Evolutionary conservation across 2,797 vertebrate species (phyloP), one percentile per base, ranked within the genome.

Genomic region (Percopsis omiscomaycus): DNA sequence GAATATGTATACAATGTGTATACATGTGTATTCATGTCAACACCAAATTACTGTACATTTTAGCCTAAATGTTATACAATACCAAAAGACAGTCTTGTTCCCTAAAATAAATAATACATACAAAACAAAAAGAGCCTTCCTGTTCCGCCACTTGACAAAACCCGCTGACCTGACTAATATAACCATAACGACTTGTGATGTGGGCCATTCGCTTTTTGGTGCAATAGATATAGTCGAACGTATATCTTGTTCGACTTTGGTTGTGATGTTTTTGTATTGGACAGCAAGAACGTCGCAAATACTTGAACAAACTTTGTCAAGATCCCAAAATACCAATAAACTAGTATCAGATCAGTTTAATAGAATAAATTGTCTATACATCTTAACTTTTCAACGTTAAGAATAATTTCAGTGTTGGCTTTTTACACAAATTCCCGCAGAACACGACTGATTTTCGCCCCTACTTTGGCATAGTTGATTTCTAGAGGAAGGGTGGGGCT

Each of bases 401-500:
- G 14, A 55, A 55, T 6, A 14, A 55, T 28, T n/a, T 3, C 2
- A 52, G 28, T 8, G 11, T 11, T 55, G 22, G 13, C 29, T 3
- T 14, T 16, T 29, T 16, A 15, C 5, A 42, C 3, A 32, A 1
- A 12, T 50, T 3, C 50, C 59, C 9, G 16, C 32, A 50, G 1
- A 9, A 44, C 28, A 12, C n/a, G 1, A 22, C 12, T 6, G 66
- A 69, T 10, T 78, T 64, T 50, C 32, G 68, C 66, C 59, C 53
- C 58, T 64, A 50, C 64, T 61, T 83, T 10, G 59, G 55, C 71
- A 46, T 45, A 58, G 77, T 67, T 72, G 61, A 64, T 84, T 82
- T 84, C 80, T 77, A 84, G 60, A 89, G 86, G 78, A 90, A 90
- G 89, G 89, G 88, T 89, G 89, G 89, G 89, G 89, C 79, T 87